Conservation (phyloP, 1,140 invertebrate species). For the Diabrotica virgifera region DNA sequence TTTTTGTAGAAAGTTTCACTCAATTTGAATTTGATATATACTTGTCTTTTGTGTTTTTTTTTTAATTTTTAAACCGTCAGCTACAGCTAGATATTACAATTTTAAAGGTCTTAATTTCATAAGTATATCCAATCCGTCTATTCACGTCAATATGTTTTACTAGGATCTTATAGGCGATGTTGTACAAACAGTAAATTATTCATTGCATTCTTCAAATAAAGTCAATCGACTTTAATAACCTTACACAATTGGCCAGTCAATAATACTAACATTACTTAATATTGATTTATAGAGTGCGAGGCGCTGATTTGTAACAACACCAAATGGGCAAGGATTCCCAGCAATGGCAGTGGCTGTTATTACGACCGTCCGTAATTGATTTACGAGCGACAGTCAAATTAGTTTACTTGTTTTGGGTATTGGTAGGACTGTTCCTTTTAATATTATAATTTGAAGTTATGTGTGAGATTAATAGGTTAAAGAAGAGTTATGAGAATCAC, state of each 20-base stretch:
- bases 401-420: constrained; percentile 15
- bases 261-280: neutral
- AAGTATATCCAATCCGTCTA: no score
- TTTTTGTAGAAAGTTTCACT: no score
- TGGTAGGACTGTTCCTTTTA: constrained; percentile 6
- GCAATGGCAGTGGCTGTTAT: neutral
- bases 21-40: no score
- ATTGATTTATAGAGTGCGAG: neutral
- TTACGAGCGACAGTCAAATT: constrained; percentile 11
- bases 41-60: no score
- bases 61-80: no score
- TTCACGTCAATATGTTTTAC: no score
- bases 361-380: constrained; percentile 11
- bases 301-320: neutral
- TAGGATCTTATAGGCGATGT: no score
- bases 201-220: no score
- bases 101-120: no score
- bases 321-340: neutral
- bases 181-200: no score
- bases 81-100: no score
- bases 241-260: neutral
- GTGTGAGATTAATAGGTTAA: constrained; percentile 13
- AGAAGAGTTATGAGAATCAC: constrained; percentile 11
- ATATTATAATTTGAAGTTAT: constrained; percentile 20
- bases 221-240: neutral